Base-by-base conservation (phyloP, 2,888 invertebrate genomes). In the Chaetogeoica ovagalla region DNA sequence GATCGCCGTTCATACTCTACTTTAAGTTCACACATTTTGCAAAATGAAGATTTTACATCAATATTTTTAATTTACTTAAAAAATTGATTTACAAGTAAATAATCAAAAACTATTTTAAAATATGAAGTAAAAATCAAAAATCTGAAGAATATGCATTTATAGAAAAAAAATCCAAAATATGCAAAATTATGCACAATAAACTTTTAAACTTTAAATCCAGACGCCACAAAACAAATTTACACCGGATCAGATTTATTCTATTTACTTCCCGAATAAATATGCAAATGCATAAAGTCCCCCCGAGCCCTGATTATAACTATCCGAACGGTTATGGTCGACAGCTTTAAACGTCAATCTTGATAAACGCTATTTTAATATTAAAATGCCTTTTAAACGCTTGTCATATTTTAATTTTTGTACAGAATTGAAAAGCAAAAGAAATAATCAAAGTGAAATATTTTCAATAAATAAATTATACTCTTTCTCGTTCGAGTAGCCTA, bases 81-180 rank as follows among this genome's bases (percentile, higher is more conserved):
- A 74, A 19, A 62, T 15, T 43, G 43, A 43, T 43, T 43, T 43
- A 43, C 43, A 9, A 43, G 43, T 43, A 43, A 43, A 43, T 43
- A 43, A 43, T 52, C 15, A 57, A 23, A 68, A 15, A 48, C 13
- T 55, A 8, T 7, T 68, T 37, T 21, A 21, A 39, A 66, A 71
- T 63, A 55, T 63, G 21, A 60, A 66, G 57, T 74, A 65, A 21
- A 59, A 59, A 59, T 11, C 8, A 59, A 59, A 9, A 59, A 59
- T 21, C 59, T 59, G 4, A 5, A 59, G 5, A 59, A 59, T 59
- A 59, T 59, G 59, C 59, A 59, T 21, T n/a, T 59, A 59, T 7
- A 21, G 59, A 21, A 59, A 59, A 59, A 59, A 21, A 59, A 59
- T 60, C 48, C 23, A 52, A 69, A 75, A 81, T 62, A 62, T 55